Evolutionary conservation across 1,140 invertebrate species (phyloP), one percentile per base, ranked within the genome.

Genomic region (Neelides sp.): DNA sequence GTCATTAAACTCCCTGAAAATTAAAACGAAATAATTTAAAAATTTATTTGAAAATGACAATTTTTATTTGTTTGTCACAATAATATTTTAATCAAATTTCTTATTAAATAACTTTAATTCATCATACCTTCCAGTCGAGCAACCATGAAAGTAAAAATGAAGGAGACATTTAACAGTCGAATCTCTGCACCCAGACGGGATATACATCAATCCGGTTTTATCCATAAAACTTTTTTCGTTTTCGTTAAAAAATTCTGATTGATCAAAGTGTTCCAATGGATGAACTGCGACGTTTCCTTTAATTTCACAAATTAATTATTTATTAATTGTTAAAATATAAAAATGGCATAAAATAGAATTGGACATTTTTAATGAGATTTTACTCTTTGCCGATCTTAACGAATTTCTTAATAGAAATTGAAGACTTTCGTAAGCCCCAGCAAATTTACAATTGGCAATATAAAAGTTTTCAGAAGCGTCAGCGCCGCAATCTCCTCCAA

Each of bases 141-240:
- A 67, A 13, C 65, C 65, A 50, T 66, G 65, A 26, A 66, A 61
- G 20, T 63, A 62, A 19, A 67, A 50, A 28, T 67, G 65, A 5
- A 67, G 55, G 49, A 60, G 59, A 41, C 65, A 66, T 45, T 49
- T n/a, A 5, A 28, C 49, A 15, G 22, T 27, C 36, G 44, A 55
- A 30, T 52, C 34, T 2, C 22, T 35, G 52, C 64, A 65, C 1
- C 43, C 52, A 27, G 57, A 47, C 15, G 64, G 64, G 8, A 65
- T 40, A 30, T 65, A 65, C 4, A 64, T 52, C 28, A 63, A 65
- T 19, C 63, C 64, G 17, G 37, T 48, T 8, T 28, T 55, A 35
- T 64, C 63, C 55, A 65, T 59, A 30, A 54, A 48, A 42, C 49
- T 19, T 24, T 19, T 5, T 8, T 7, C 12, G 1, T 43, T 35